A percentile compares a stretch with the other conserved stretches of the same genome.
These are phyloP conservation scores for Ditylenchus dipsaci DNA, from an alignment of 1,140 invertebrate genomes.

Conservation along the genomic window DNA sequence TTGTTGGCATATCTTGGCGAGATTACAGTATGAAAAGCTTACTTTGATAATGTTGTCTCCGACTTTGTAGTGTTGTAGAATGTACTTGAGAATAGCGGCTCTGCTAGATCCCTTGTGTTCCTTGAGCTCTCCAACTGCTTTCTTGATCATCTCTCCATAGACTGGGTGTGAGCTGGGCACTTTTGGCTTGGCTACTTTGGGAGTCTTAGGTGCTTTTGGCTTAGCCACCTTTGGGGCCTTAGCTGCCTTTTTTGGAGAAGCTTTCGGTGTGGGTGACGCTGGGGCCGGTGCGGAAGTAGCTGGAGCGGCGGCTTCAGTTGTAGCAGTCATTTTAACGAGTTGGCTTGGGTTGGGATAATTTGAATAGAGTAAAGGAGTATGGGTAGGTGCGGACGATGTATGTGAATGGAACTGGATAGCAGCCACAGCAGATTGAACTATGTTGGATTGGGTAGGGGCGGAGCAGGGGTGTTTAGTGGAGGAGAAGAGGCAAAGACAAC, in stretches of 20 bases:
- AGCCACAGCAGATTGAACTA: background rate
- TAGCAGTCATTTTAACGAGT: background rate
- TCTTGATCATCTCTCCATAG: slow-evolving; percentile 34
- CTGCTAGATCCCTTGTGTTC: slow-evolving; percentile 35
- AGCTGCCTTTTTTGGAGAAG: slow-evolving; percentile 3
- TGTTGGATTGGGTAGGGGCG: background rate
- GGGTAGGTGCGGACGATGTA: no score
- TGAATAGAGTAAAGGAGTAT: no score
- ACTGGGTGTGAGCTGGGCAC: slow-evolving; percentile 22
- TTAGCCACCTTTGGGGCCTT: slow-evolving; percentile 19
- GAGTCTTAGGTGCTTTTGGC: background rate
- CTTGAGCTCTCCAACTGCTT: slow-evolving; percentile 29
- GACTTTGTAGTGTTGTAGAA: slow-evolving; percentile 35
- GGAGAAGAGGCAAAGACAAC: no score
- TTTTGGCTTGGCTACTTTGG: slow-evolving; percentile 22
- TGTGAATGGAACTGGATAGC: no score
- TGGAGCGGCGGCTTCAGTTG: background rate
- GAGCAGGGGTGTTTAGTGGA: background rate
- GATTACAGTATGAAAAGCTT: slow-evolving; percentile 23
- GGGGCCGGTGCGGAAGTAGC: background rate
- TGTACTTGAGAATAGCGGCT: slow-evolving; percentile 41
- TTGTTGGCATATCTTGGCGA: background rate
- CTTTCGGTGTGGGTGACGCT: background rate
- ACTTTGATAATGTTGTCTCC: slow-evolving; percentile 29
- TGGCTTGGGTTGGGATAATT: no score